Evolutionary conservation across 2,113 vertebrate species (phyloP).

Genomic region (Neolamprologus ventralis): DNA sequence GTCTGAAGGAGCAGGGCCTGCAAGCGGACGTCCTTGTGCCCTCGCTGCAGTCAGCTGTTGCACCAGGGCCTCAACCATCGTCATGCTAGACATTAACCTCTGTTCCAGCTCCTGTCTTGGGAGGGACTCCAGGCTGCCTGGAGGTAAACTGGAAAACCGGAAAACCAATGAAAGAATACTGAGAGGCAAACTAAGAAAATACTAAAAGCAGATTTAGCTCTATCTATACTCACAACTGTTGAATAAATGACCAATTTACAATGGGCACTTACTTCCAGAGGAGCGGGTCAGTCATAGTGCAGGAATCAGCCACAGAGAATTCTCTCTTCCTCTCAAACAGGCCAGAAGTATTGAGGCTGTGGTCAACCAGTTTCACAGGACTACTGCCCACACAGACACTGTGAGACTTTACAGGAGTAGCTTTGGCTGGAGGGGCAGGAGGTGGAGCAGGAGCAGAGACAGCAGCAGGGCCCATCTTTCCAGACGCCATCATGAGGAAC

Average conservation of each 20-base stretch:
- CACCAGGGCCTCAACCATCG: slow-evolving; percentile 85
- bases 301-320: slow-evolving; percentile 52
- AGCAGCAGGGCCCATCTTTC: slow-evolving; percentile 27
- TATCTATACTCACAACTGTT: neutral
- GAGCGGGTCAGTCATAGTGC: slow-evolving; percentile 66
- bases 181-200: neutral
- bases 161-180: neutral
- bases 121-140: slow-evolving; percentile 71
- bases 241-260: neutral
- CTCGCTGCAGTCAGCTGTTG: slow-evolving; percentile 72
- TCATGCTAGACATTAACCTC: slow-evolving; percentile 77
- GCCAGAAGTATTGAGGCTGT: slow-evolving; percentile 68
- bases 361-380: slow-evolving; percentile 31
- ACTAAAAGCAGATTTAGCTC: neutral
- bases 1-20: slow-evolving; percentile 54
- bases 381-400: slow-evolving; percentile 56
- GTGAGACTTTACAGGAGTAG: slow-evolving; percentile 1
- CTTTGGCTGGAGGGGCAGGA: neutral
- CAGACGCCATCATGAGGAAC: slow-evolving; percentile 59
- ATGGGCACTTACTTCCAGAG: slow-evolving; percentile 68
- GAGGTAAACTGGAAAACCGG: slow-evolving; percentile 62
- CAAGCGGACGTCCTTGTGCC: neutral
- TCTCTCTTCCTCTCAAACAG: slow-evolving; percentile 55
- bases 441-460: neutral
- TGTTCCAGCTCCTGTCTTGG: slow-evolving; percentile 79